phyloP scores from a whole-genome alignment of 2,113 vertebrate genomes.

The Pituophis catenifer region DNA sequence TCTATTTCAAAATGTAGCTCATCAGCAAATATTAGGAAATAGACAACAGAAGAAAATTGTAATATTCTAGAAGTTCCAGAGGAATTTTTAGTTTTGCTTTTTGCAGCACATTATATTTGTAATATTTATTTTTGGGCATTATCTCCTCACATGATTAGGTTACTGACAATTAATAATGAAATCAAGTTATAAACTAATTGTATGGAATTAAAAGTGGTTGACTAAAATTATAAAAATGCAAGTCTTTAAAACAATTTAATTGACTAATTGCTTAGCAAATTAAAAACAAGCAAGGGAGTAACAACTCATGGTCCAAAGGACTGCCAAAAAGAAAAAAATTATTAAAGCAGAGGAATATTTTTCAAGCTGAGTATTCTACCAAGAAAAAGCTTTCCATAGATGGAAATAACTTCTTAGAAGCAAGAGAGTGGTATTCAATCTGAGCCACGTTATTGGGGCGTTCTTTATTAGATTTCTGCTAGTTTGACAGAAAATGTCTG shows the following conservation, averaged over 20 bases:
- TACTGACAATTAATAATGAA: neutral
- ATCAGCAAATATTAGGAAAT: neutral
- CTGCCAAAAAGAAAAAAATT: neutral
- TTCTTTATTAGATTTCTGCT: neutral
- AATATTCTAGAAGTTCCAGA: neutral
- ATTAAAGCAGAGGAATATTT: neutral
- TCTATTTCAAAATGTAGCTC: neutral
- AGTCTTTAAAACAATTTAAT: neutral
- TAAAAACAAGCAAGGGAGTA: neutral
- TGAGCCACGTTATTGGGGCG: neutral
- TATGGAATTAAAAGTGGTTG: neutral
- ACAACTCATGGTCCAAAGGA: neutral
- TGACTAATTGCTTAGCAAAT: neutral
- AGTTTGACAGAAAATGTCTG: neutral
- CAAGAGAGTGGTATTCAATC: neutral
- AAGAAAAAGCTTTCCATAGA: neutral
- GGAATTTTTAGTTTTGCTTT: neutral
- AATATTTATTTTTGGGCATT: neutral
- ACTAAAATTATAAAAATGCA: neutral
- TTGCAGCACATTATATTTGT: neutral
- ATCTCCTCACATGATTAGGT: neutral
- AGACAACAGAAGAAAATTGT: neutral
- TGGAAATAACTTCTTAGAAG: neutral
- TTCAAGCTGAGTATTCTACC: neutral
- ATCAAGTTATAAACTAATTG: neutral